A percentile compares a stretch with the other conserved stretches of the same genome.
phyloP scores from a whole-genome alignment of 1,140 invertebrate species.

The Macrobrachium rosenbergii region DNA sequence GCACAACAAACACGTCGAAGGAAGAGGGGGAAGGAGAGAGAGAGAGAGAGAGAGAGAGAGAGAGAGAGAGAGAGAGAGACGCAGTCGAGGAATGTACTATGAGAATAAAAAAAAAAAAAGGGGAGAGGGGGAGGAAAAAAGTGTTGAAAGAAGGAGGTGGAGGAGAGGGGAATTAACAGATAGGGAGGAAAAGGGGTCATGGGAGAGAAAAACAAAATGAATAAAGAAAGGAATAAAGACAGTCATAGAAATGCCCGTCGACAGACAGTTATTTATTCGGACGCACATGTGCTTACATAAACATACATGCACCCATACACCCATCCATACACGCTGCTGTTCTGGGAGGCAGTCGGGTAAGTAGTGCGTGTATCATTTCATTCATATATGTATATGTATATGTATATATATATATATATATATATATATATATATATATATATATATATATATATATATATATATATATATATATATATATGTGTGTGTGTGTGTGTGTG shows the following conservation, averaged over 20 bases:
- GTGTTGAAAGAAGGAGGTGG: background rate
- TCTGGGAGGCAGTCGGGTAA: too few species aligned
- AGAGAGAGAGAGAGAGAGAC: background rate
- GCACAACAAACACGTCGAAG: background rate
- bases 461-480: conserved; percentile 16
- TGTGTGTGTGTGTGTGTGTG: background rate
- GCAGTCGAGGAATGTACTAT: background rate
- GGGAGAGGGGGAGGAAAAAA: background rate
- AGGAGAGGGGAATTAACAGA: conserved; percentile 19
- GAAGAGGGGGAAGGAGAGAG: conserved; percentile 14
- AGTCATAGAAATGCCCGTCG: background rate
- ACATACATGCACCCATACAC: background rate
- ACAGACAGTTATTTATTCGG: background rate
- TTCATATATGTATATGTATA: conserved; percentile 11
- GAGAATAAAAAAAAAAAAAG: background rate
- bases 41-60: conserved; percentile 29
- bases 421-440: conserved; percentile 26
- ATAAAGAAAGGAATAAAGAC: background rate
- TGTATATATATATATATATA: conserved; percentile 27
- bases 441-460: conserved; percentile 20
- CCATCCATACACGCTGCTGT: too few species aligned
- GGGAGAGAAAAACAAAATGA: conserved; percentile 25
- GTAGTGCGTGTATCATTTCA: too few species aligned
- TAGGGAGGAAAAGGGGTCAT: conserved; percentile 5
- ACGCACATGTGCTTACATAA: background rate